Percentiles rank a stretch among this genome's conserved stretches.
Conservation (phyloP, 2,888 invertebrate species). For the Eremobia ochroleuca region DNA sequence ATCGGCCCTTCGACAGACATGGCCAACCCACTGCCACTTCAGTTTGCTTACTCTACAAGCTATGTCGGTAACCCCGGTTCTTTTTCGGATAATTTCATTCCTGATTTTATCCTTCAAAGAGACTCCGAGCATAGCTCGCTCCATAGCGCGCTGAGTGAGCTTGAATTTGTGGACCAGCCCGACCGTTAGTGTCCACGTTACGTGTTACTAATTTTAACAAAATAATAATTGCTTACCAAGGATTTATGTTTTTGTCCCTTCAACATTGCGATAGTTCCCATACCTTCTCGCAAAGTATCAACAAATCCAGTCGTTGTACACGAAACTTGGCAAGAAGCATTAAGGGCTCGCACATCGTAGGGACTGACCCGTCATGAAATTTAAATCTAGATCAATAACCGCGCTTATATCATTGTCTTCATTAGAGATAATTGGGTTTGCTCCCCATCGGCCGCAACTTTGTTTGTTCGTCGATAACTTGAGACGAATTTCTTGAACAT, state of each 20-base stretch:
- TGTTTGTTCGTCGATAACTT: conserved; percentile 90
- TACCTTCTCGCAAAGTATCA: conserved; percentile 71
- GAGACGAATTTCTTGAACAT: conserved; percentile 89
- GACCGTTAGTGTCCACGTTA: too few species aligned
- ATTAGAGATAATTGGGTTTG: conserved; percentile 91
- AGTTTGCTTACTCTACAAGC: too few species aligned
- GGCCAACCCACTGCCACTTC: too few species aligned
- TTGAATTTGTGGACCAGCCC: too few species aligned
- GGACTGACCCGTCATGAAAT: conserved; percentile 91
- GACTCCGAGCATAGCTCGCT: too few species aligned
- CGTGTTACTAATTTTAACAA: not conserved
- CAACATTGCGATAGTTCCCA: not conserved
- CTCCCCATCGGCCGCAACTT: conserved; percentile 89
- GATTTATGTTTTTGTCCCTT: not conserved
- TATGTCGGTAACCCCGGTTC: too few species aligned
- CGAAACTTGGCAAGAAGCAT: conserved; percentile 89
- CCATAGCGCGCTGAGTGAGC: too few species aligned
- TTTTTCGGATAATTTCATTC: too few species aligned
- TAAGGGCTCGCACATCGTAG: conserved; percentile 90
- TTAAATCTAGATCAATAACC: conserved; percentile 92
- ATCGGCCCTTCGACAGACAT: too few species aligned
- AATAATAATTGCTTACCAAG: not conserved
- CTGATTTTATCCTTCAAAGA: too few species aligned
- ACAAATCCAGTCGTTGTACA: conserved; percentile 68
- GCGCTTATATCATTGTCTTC: conserved; percentile 92